phyloP scores from a whole-genome alignment of 2,888 invertebrate species.

The Cataglyphis albicans region DNA sequence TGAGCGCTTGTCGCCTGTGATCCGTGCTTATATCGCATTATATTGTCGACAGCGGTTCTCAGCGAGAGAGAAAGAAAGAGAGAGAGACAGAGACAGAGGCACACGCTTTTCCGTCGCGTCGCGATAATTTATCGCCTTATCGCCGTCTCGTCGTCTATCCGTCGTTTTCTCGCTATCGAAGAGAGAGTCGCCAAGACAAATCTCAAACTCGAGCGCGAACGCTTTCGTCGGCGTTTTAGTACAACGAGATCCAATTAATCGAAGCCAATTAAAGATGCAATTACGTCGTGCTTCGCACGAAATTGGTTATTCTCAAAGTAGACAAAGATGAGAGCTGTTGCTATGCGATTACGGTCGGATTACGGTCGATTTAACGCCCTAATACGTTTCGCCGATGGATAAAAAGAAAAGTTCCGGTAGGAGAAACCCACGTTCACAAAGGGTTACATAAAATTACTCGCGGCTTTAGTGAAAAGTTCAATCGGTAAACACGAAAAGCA shows the following conservation, averaged over 20 bases:
- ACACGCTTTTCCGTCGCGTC: conserved; percentile 65
- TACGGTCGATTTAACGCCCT: conserved; percentile 63
- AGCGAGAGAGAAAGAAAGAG: conserved; percentile 25
- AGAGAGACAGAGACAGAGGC: conserved; percentile 34
- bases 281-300: conserved; percentile 29
- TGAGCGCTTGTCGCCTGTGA: conserved; percentile 82
- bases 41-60: conserved; percentile 76
- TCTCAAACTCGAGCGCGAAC: not conserved
- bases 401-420: conserved; percentile 43
- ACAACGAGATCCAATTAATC: conserved; percentile 24
- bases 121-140: conserved; percentile 45
- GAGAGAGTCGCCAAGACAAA: not conserved
- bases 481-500: conserved; percentile 33
- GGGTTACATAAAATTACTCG: conserved; percentile 51
- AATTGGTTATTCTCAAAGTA: conserved; percentile 33
- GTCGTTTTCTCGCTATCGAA: conserved; percentile 16
- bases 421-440: conserved; percentile 32
- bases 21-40: conserved; percentile 80
- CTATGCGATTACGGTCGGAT: conserved; percentile 35
- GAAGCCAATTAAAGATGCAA: conserved; percentile 57
- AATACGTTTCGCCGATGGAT: conserved; percentile 39
- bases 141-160: not conserved
- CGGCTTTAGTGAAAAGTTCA: conserved; percentile 46
- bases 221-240: conserved; percentile 8
- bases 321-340: conserved; percentile 49